phyloP scores from a whole-genome alignment of 2,888 invertebrate species.

The Macaria notata region DNA sequence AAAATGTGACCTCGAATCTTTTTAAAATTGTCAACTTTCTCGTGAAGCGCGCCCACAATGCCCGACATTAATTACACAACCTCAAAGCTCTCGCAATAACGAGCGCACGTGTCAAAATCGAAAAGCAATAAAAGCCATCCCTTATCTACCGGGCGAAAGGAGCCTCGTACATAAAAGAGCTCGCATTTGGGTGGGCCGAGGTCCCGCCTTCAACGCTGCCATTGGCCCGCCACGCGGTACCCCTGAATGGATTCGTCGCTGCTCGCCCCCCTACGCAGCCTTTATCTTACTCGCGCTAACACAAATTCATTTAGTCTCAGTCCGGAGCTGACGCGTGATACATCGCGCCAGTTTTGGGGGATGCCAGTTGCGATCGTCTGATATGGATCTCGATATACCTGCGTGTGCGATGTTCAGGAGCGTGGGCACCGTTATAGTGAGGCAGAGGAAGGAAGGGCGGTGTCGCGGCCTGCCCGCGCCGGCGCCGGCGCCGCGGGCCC shows the following conservation, averaged over 20 bases:
- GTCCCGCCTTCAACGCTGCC: slow-evolving; percentile 56
- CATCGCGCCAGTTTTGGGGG: slow-evolving; percentile 65
- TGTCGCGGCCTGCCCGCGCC: slow-evolving; percentile 44
- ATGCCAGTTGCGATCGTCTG: slow-evolving; percentile 64
- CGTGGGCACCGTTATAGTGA: slow-evolving; percentile 68
- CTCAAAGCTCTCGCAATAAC: slow-evolving; percentile 21
- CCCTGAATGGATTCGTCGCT: slow-evolving; percentile 59
- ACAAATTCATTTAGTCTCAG: slow-evolving; percentile 74
- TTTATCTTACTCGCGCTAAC: slow-evolving; percentile 75
- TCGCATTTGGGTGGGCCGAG: slow-evolving; percentile 56
- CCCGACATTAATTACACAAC: slow-evolving; percentile 4
- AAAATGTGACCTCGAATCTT: no score
- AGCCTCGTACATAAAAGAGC: slow-evolving; percentile 57
- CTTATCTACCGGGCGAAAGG: slow-evolving; percentile 49
- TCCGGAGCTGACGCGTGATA: slow-evolving; percentile 72
- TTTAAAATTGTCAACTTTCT: slow-evolving; percentile 7
- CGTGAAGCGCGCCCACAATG: not conserved
- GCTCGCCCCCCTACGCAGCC: slow-evolving; percentile 62
- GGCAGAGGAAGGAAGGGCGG: slow-evolving; percentile 64
- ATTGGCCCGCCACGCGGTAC: slow-evolving; percentile 57
- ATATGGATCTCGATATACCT: slow-evolving; percentile 72
- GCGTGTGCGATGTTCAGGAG: slow-evolving; percentile 64
- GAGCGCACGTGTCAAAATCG: slow-evolving; percentile 32
- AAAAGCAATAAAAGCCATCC: slow-evolving; percentile 50
- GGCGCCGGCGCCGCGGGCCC: slow-evolving; percentile 42